A percentile compares a stretch with the other conserved stretches of the same genome.
Evolutionary conservation across 2,113 vertebrate genomes (phyloP).

Genomic region (Aphelocoma coerulescens): DNA sequence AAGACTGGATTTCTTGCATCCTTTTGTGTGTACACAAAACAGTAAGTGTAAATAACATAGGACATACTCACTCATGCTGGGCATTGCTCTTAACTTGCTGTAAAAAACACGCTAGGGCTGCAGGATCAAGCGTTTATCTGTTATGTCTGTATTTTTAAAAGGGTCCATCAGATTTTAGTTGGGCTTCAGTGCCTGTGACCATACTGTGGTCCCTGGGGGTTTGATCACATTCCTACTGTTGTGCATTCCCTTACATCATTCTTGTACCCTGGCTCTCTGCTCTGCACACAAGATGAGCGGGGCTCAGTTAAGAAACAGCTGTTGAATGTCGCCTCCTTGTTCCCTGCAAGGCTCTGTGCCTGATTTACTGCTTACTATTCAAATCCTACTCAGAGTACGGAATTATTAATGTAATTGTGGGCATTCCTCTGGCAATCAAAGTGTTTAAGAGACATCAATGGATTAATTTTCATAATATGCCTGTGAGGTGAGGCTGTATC

Average conservation of each 20-base stretch:
- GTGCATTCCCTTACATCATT: background rate
- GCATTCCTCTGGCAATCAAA: constrained; percentile 29
- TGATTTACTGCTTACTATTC: constrained; percentile 24
- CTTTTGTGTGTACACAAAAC: background rate
- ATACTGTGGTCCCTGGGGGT: background rate
- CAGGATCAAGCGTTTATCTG: background rate
- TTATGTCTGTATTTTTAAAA: background rate
- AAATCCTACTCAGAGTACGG: constrained; percentile 2
- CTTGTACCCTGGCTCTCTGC: background rate
- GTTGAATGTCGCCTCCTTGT: background rate
- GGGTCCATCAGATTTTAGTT: background rate
- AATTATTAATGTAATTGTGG: constrained; percentile 42
- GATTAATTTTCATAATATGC: constrained; percentile 34
- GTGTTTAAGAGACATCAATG: constrained; percentile 28
- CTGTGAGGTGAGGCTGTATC: background rate
- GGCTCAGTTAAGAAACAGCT: background rate
- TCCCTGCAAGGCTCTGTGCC: background rate
- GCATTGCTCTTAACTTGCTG: background rate
- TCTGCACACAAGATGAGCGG: background rate
- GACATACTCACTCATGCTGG: background rate
- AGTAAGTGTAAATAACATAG: background rate
- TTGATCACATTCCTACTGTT: background rate
- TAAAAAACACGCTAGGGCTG: background rate
- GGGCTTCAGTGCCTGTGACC: background rate
- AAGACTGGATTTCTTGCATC: constrained; percentile 33